Conservation (phyloP, 2,113 vertebrate genomes). For the Chaenocephalus aceratus region DNA sequence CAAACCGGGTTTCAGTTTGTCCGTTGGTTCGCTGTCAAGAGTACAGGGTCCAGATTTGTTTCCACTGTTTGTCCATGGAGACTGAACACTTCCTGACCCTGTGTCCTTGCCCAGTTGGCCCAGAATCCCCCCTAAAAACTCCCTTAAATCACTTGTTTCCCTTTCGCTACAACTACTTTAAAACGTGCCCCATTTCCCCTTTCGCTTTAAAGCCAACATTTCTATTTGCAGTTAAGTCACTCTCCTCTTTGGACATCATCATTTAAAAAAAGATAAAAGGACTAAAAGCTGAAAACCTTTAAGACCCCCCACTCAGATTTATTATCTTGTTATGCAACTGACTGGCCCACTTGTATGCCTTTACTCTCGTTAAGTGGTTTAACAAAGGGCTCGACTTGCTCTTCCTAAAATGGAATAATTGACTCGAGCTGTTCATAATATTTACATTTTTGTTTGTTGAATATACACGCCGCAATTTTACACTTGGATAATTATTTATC, state of each 20-base stretch:
- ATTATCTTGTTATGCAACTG: constrained; percentile 41
- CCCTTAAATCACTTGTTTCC: constrained; percentile 24
- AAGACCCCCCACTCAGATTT: constrained; percentile 45
- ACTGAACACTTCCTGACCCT: constrained; percentile 66
- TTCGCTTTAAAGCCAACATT: constrained; percentile 2
- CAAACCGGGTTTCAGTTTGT: background rate
- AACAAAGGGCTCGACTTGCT: constrained; percentile 19
- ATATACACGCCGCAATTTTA: background rate
- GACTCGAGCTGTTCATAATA: constrained; percentile 13
- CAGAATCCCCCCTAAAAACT: constrained; percentile 20
- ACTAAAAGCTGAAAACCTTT: constrained; percentile 14
- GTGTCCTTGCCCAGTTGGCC: constrained; percentile 60
- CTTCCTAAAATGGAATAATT: constrained; percentile 53
- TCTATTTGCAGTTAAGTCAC: constrained; percentile 16
- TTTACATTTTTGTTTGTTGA: constrained; percentile 47
- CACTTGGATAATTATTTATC: constrained; percentile 9
- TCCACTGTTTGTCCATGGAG: constrained; percentile 26
- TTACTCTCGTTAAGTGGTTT: constrained; percentile 29
- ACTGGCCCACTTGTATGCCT: constrained; percentile 8
- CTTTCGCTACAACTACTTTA: constrained; percentile 16
- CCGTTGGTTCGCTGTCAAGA: background rate
- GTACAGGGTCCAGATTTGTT: constrained; percentile 19
- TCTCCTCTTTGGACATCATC: constrained; percentile 9
- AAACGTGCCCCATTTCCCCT: constrained; percentile 19
- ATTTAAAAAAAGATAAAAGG: constrained; percentile 33